phyloP scores from a whole-genome alignment of 1,140 invertebrate species.

The Heliothis subflexa region DNA sequence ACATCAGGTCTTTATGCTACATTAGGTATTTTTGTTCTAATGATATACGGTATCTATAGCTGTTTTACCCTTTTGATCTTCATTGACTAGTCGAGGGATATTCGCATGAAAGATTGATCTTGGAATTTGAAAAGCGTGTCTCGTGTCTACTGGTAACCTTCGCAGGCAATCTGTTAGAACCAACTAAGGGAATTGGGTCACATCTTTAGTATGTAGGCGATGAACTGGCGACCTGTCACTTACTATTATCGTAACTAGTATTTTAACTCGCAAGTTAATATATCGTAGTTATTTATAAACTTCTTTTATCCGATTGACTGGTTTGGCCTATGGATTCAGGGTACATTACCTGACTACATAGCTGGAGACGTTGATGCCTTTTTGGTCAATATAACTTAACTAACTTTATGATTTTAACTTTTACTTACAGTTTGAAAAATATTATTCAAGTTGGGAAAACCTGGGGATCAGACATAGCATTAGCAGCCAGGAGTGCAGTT shows the following conservation, averaged over 20 bases:
- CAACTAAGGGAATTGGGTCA: conserved; percentile 41
- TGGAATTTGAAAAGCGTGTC: conserved; percentile 8
- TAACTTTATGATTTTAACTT: conserved; percentile 4
- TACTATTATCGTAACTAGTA: background rate
- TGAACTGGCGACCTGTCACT: conserved; percentile 11
- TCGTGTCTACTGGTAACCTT: conserved; percentile 7
- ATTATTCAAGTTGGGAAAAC: conserved; percentile 22
- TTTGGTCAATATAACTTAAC: background rate
- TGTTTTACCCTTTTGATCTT: no score
- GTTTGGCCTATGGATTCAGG: background rate
- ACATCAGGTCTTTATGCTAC: no score
- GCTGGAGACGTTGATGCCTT: background rate
- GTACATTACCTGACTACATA: background rate
- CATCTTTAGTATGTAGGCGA: conserved; percentile 26
- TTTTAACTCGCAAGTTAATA: background rate
- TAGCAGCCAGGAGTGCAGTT: background rate
- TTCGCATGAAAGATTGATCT: background rate
- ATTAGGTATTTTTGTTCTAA: no score
- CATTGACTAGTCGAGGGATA: background rate
- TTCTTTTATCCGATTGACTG: background rate
- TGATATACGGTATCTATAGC: no score
- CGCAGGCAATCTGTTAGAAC: conserved; percentile 17
- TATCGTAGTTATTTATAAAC: background rate
- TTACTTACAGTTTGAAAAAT: conserved; percentile 32
- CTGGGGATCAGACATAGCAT: conserved; percentile 6